phyloP scores from a whole-genome alignment of 2,113 vertebrate species.

The Pogona vitticeps region DNA sequence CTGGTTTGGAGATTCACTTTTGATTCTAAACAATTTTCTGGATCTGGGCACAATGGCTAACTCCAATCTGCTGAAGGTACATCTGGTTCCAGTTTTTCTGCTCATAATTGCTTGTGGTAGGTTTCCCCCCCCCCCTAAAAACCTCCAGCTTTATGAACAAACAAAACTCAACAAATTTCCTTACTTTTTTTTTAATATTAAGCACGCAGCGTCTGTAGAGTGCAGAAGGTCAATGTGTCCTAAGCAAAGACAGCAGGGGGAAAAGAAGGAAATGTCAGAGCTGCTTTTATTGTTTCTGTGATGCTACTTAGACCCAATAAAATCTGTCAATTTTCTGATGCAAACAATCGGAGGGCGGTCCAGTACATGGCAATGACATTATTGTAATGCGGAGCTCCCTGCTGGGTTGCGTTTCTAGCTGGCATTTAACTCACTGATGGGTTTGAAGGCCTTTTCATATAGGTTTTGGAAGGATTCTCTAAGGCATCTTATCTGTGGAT shows the following conservation, averaged over 20 bases:
- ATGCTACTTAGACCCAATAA: slow-evolving; percentile 61
- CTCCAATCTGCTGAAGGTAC: no score
- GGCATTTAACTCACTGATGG: not conserved
- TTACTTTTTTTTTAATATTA: no score
- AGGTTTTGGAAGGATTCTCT: not conserved
- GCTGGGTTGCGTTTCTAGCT: not conserved
- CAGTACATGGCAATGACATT: slow-evolving; percentile 34
- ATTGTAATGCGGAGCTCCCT: slow-evolving; percentile 33
- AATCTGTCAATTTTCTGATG: slow-evolving; percentile 56
- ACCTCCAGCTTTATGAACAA: slow-evolving; percentile 33
- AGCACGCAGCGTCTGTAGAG: slow-evolving; percentile 34
- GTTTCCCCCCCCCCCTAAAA: not conserved
- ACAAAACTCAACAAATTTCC: no score
- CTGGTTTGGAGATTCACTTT: no score
- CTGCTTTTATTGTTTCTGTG: slow-evolving; percentile 62
- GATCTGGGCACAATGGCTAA: no score
- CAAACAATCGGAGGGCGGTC: slow-evolving; percentile 50
- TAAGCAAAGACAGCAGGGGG: slow-evolving; percentile 47
- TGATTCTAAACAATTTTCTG: no score
- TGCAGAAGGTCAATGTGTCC: slow-evolving; percentile 58
- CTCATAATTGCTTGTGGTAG: no score
- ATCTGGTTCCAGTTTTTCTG: no score
- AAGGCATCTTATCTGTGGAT: not conserved
- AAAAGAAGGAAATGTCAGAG: slow-evolving; percentile 62
- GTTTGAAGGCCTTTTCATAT: not conserved